Evolutionary conservation across 2,113 vertebrate species (phyloP), one percentile per base, ranked within the genome.

Genomic region (Acanthochromis polyacanthus): DNA sequence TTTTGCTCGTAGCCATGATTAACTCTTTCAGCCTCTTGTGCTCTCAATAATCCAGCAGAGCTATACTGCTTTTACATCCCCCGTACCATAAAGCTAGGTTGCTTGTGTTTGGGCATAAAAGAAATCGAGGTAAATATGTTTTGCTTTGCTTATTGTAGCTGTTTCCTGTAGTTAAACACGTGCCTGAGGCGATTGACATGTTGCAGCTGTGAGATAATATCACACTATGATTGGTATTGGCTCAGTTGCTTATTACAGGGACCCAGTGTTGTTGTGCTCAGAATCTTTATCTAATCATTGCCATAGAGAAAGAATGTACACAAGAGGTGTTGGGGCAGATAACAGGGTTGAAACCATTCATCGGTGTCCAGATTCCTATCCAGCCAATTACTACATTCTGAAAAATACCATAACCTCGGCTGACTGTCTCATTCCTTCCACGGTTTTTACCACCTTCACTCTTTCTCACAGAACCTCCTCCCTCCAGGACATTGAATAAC

Each of bases 231-330:
- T 75, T 45, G 62, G 55, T 69, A 55, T 65, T 82, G 67, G 66
- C 36, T 64, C 12, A 32, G 50, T 46, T 62, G 56, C 61, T 71
- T 52, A 36, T 88, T 75, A 81, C 36, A 28, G 70, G 36, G 85
- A 78, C 51, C 28, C 14, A 5, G 12, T 16, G 64, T 25, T 71
- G 66, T 45, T 80, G 62, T 82, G 46, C 38, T 83, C 32, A 8
- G 56, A 65, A 23, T 87, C 73, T 23, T 68, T 51, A 80, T 70
- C 30, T 14, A 17, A 69, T 77, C 28, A 70, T 86, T 76, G 70
- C 20, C 46, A 66, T 8, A 0, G 36, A 51, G 56, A 71, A 50
- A 32, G 32, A 48, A 61, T 4, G 2, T 22, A 46, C 53, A 52
- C 6, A 4, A 45, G 61, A 55, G 67, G 60, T 36, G 46, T n/a